Evolutionary conservation across 2,797 vertebrate genomes (phyloP).

Genomic region (Coregonus suidteri): DNA sequence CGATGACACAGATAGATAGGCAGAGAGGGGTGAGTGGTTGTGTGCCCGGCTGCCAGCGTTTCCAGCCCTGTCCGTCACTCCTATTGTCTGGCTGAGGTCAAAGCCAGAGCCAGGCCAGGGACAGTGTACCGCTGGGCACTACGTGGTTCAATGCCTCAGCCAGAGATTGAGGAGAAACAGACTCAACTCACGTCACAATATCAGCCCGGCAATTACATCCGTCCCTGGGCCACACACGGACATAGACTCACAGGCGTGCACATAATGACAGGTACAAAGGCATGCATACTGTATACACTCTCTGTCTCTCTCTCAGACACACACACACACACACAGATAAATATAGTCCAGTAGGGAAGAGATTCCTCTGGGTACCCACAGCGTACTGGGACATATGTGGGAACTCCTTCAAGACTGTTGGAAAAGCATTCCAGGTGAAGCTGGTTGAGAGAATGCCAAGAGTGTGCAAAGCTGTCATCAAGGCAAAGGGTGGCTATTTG

Average conservation of each 20-base stretch:
- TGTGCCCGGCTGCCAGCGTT: neutral
- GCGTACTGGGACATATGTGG: conserved; percentile 28
- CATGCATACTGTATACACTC: conserved; percentile 20
- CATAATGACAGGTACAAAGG: conserved; percentile 15
- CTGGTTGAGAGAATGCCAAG: too few species aligned
- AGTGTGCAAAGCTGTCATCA: too few species aligned
- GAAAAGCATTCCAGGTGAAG: too few species aligned
- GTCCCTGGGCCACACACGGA: neutral
- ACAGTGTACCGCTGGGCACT: conserved; percentile 6
- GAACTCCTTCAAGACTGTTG: too few species aligned
- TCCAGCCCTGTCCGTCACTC: neutral
- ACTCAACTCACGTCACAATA: neutral
- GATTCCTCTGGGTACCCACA: too few species aligned
- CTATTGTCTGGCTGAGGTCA: neutral
- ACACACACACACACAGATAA: conserved; percentile 3
- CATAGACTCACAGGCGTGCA: conserved; percentile 14
- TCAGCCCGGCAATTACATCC: neutral
- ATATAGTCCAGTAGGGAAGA: neutral
- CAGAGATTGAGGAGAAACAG: neutral
- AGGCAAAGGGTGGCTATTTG: too few species aligned
- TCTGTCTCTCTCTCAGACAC: neutral
- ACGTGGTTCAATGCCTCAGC: neutral
- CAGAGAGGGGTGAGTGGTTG: conserved; percentile 1
- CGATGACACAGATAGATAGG: conserved; percentile 24
- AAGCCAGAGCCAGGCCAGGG: conserved; percentile 1